These are phyloP conservation scores for Microcebus ravelobensis DNA, from an alignment of 2,113 vertebrate genomes.

Conservation along the genomic window DNA sequence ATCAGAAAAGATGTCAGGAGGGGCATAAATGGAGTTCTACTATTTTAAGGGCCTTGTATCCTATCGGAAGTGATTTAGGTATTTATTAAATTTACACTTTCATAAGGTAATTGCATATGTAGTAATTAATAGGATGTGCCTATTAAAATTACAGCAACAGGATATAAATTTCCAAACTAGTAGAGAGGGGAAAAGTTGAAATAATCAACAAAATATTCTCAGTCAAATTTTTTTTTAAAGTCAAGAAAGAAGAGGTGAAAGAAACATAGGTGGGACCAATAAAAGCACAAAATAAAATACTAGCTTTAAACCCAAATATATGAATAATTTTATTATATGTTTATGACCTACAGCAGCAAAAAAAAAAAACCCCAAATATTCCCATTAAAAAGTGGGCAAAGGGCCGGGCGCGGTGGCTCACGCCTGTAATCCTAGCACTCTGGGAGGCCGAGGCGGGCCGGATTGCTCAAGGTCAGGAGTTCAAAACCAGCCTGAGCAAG, in stretches of 20 bases:
- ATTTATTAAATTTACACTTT: not conserved
- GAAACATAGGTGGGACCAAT: not conserved
- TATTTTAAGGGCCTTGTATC: constrained; percentile 12
- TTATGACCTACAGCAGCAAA: not conserved
- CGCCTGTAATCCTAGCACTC: too few species aligned
- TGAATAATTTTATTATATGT: constrained; percentile 14
- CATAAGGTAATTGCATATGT: not conserved
- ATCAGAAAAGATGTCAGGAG: not conserved
- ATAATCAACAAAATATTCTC: not conserved
- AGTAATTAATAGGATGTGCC: not conserved
- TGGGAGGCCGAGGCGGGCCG: too few species aligned
- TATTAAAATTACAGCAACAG: constrained; percentile 25
- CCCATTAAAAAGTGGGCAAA: not conserved
- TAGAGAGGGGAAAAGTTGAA: not conserved
- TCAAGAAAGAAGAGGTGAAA: not conserved
- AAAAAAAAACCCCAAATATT: not conserved
- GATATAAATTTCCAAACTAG: not conserved
- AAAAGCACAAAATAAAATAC: constrained; percentile 14
- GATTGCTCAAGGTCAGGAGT: too few species aligned
- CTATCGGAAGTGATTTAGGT: constrained; percentile 16
- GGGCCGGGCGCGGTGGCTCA: too few species aligned
- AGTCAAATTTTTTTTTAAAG: not conserved
- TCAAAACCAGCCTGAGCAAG: too few species aligned
- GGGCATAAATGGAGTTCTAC: not conserved
- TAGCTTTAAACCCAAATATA: constrained; percentile 24